phyloP scores from a whole-genome alignment of 2,113 vertebrate species.

The Poeciliopsis occidentalis region DNA sequence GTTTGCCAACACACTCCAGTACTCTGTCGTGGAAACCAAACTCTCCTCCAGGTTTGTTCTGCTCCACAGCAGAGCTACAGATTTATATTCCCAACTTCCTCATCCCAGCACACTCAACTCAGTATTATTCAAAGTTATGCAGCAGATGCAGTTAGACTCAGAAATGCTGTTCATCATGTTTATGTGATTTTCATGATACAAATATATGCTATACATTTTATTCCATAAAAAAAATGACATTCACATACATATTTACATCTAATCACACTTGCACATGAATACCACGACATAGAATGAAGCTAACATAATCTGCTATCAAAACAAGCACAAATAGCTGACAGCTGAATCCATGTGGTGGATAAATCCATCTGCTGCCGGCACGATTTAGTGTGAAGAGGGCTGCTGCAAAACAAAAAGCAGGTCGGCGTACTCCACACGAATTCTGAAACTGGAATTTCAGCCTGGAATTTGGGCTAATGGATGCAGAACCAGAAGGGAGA shows the following conservation, averaged over 20 bases:
- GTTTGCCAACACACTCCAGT: not conserved
- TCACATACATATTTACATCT: not conserved
- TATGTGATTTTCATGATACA: not conserved
- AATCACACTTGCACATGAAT: constrained; percentile 1
- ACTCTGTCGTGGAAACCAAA: not conserved
- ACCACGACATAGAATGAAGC: not conserved
- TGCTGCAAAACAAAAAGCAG: constrained; percentile 49
- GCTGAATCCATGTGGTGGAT: constrained; percentile 26
- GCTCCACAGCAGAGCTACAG: not conserved
- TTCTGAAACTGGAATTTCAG: constrained; percentile 30
- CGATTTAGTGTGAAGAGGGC: constrained; percentile 37
- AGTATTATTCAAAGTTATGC: not conserved
- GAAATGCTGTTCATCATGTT: not conserved
- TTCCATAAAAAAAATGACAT: not conserved
- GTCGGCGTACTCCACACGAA: constrained; percentile 25
- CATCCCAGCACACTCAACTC: not conserved
- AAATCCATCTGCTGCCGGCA: constrained; percentile 39
- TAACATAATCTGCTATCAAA: constrained; percentile 7
- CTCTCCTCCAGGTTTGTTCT: not conserved
- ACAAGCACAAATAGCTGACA: constrained; percentile 13
- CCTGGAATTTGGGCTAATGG: constrained; percentile 47
- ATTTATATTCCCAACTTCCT: not conserved
- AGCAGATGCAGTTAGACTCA: not conserved
- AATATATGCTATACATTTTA: not conserved
- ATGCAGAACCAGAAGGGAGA: constrained; percentile 38